Evolutionary conservation across 2,888 invertebrate genomes (phyloP).

Genomic region (Petrolisthes cinctipes): DNA sequence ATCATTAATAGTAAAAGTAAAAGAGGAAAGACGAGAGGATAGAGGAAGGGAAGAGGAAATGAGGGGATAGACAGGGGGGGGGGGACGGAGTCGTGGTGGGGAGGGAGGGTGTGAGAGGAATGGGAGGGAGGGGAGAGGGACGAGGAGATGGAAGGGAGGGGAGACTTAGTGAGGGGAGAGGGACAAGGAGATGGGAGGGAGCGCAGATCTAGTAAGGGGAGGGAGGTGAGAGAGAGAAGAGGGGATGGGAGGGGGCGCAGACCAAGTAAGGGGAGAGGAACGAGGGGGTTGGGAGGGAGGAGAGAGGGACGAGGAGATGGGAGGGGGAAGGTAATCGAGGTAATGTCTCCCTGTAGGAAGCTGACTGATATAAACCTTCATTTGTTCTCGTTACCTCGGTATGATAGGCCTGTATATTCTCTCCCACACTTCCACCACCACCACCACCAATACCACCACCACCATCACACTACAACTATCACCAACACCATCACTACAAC

Average conservation of each 20-base stretch:
- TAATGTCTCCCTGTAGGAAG: conserved; percentile 11
- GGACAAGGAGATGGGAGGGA: neutral
- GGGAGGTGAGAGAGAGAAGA: neutral
- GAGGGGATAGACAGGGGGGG: conserved; percentile 19
- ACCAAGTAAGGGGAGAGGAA: neutral
- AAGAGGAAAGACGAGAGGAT: neutral
- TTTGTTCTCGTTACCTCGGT: conserved; percentile 26
- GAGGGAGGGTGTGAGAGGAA: neutral
- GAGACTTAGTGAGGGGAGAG: neutral
- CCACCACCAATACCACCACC: neutral
- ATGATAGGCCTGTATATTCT: conserved; percentile 12
- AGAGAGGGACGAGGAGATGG: neutral
- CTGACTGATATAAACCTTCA: conserved; percentile 2
- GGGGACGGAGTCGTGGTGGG: neutral
- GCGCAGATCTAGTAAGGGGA: neutral
- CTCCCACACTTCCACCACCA: neutral
- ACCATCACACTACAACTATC: neutral
- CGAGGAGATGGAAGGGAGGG: conserved; percentile 2
- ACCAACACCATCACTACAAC: neutral
- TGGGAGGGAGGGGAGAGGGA: neutral
- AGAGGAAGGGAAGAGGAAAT: conserved; percentile 17
- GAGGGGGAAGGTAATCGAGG: neutral
- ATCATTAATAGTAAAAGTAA: neutral
- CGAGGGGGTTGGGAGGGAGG: neutral
- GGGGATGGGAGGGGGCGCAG: conserved; percentile 18